Conservation (phyloP, 2,888 invertebrate species). For the Cynaeus angustus region DNA sequence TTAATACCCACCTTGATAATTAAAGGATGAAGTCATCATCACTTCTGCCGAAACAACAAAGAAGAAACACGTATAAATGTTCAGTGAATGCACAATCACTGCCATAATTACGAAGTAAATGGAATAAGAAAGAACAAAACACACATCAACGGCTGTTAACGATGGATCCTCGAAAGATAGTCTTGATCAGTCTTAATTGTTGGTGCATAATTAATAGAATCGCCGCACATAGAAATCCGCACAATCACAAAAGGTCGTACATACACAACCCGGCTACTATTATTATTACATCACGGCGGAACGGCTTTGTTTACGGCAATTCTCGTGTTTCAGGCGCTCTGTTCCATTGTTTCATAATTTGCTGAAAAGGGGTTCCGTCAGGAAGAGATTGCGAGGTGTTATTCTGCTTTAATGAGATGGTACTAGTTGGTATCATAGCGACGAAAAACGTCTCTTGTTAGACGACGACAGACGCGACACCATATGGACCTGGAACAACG, state of each 20-base stretch:
- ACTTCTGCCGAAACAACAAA: conserved; percentile 30
- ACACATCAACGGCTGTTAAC: conserved; percentile 11
- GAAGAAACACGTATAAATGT: conserved; percentile 38
- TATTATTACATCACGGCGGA: conserved; percentile 50
- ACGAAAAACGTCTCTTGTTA: conserved; percentile 29
- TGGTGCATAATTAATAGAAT: conserved; percentile 39
- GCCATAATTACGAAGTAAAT: conserved; percentile 20
- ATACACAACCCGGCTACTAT: conserved; percentile 43
- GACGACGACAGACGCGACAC: conserved; percentile 11
- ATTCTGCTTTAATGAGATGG: conserved; percentile 46
- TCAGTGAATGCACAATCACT: conserved; percentile 34
- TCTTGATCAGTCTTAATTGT: conserved; percentile 36
- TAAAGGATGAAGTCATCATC: conserved; percentile 22
- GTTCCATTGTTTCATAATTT: conserved; percentile 50
- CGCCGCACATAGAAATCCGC: conserved; percentile 38
- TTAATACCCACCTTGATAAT: conserved; percentile 36
- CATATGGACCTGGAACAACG: conserved; percentile 32
- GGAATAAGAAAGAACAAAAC: conserved; percentile 11
- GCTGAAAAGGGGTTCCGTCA: conserved; percentile 41
- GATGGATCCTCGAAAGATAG: conserved; percentile 14
- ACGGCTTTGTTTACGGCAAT: conserved; percentile 50
- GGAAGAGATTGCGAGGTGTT: conserved; percentile 46
- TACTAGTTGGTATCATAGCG: conserved; percentile 43
- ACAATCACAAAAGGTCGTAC: conserved; percentile 43
- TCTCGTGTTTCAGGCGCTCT: conserved; percentile 41